Evolutionary conservation across 92 coral and sea anemone species (phyloP).

Genomic region (Porites cylindrica): DNA sequence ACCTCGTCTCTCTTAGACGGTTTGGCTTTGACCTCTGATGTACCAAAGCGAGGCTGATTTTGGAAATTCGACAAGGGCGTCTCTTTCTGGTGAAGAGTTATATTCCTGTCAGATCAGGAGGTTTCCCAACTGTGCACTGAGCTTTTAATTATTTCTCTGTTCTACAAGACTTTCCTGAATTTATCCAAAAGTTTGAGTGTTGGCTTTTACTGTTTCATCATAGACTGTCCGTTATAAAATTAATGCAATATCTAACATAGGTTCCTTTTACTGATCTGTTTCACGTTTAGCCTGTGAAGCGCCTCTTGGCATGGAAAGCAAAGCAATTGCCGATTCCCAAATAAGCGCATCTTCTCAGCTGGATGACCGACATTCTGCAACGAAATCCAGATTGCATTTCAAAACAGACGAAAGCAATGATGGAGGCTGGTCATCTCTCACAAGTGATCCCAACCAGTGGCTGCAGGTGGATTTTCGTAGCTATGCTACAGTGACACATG

Average conservation of each 20-base stretch:
- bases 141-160: too few species aligned
- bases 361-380: conserved; percentile 3
- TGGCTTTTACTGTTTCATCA: too few species aligned
- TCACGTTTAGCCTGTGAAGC: neutral
- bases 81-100: too few species aligned
- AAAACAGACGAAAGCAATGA: neutral
- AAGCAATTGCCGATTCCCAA: conserved; percentile 7
- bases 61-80: too few species aligned
- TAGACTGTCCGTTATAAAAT: too few species aligned
- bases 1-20: too few species aligned
- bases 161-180: too few species aligned
- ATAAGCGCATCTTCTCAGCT: conserved; percentile 21
- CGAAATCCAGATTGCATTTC: conserved; percentile 17
- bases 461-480: conserved; percentile 28
- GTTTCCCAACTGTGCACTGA: too few species aligned
- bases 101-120: too few species aligned
- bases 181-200: too few species aligned
- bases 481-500: conserved; percentile 11
- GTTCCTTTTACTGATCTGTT: neutral
- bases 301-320: conserved; percentile 41
- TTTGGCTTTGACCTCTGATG: too few species aligned
- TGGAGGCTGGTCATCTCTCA: conserved; percentile 28
- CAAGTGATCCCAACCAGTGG: conserved; percentile 18
- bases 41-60: too few species aligned
- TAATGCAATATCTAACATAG: neutral